These are phyloP conservation scores for Taurulus bubalis DNA, from an alignment of 2,113 vertebrate species.

Conservation along the genomic window DNA sequence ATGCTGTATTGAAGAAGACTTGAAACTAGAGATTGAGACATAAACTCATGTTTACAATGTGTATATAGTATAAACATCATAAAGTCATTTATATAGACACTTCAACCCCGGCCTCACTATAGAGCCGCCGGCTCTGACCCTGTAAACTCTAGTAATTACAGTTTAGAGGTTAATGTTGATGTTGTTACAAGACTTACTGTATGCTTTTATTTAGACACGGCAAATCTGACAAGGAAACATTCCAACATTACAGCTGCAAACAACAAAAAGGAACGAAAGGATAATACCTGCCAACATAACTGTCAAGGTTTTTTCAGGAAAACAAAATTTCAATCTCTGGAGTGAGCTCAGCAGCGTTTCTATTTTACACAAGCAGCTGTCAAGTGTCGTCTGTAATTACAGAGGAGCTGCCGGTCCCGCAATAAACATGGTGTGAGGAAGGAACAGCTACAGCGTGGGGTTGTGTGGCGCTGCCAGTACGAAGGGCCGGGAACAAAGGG, in stretches of 20 bases:
- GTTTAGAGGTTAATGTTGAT: neutral
- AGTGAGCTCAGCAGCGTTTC: slow-evolving; percentile 1
- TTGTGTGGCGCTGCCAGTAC: neutral
- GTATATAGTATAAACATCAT: too few species aligned
- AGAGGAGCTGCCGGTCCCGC: slow-evolving; percentile 9
- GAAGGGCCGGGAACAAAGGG: neutral
- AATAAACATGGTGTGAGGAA: neutral
- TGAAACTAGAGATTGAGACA: too few species aligned
- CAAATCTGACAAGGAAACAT: neutral
- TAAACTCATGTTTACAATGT: too few species aligned
- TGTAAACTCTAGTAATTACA: neutral
- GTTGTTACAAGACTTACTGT: too few species aligned
- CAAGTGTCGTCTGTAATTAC: slow-evolving; percentile 32
- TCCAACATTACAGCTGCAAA: neutral
- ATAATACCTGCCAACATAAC: neutral
- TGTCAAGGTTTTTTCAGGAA: neutral
- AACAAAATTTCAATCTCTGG: neutral
- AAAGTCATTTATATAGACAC: too few species aligned
- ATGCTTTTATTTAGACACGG: neutral
- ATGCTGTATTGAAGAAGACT: too few species aligned
- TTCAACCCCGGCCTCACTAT: too few species aligned
- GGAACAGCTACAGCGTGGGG: neutral
- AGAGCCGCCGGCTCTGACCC: neutral
- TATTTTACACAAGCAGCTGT: slow-evolving; percentile 13
- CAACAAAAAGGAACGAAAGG: neutral